Percentiles rank a stretch among this genome's conserved stretches.
These are phyloP conservation scores for Dipodomys spectabilis DNA, from an alignment of 2,113 vertebrate genomes.

Conservation along the genomic window DNA sequence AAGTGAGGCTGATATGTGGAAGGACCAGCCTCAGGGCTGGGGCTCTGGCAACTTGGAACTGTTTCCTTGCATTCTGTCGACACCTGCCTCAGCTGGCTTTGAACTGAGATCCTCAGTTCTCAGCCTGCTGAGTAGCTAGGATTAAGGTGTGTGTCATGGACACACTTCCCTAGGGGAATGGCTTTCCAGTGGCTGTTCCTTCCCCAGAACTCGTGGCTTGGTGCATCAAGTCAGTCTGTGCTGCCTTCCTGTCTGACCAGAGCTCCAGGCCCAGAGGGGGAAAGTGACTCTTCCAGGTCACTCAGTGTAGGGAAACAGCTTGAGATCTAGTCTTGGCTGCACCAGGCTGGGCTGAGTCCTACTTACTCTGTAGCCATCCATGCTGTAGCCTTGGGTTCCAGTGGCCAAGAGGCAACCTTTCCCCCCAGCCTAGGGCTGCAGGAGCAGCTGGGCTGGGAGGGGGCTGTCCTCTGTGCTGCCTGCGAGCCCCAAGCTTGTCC, in stretches of 20 bases:
- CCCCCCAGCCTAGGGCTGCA: not conserved
- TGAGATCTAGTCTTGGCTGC: not conserved
- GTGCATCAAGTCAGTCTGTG: not conserved
- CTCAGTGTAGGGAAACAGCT: not conserved
- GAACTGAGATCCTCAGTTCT: too few relatives aligned
- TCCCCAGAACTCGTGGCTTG: not conserved
- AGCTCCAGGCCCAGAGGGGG: not conserved
- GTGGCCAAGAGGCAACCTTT: not conserved
- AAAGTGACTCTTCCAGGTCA: not conserved
- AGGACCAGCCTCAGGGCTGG: not conserved
- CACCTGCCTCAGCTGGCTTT: too few relatives aligned
- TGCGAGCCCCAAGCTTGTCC: too few relatives aligned
- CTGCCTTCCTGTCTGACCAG: not conserved
- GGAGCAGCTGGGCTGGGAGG: not conserved
- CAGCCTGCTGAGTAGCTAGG: too few relatives aligned
- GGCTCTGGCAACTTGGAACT: accelerated
- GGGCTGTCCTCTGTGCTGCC: not conserved
- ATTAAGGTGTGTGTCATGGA: too few relatives aligned
- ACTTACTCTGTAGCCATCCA: accelerated
- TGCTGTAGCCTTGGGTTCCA: not conserved
- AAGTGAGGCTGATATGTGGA: accelerated
- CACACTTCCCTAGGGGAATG: accelerated
- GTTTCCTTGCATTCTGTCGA: not conserved
- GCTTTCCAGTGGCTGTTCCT: accelerated
- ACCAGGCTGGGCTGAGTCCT: not conserved